Conservation (phyloP, 2,797 vertebrate genomes). For the Coranthus polyacanthus region DNA sequence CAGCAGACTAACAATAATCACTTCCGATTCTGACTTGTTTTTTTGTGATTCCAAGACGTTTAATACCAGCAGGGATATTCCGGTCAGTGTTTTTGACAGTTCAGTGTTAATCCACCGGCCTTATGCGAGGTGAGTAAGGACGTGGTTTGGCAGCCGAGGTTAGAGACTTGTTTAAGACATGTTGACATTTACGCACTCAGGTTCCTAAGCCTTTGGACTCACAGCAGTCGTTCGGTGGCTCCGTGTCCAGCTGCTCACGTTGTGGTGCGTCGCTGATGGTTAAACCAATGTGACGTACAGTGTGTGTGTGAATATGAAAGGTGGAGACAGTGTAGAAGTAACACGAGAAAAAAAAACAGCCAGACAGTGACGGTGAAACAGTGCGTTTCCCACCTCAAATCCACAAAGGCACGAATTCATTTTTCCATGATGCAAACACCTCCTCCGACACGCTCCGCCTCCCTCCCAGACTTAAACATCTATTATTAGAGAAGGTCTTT, state of each 20-base stretch:
- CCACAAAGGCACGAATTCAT: constrained; percentile 9
- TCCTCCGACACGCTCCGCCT: constrained; percentile 37
- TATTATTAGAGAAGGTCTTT: constrained; percentile 64
- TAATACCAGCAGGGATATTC: neutral
- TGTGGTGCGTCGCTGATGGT: constrained; percentile 19
- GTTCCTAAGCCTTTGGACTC: constrained; percentile 44
- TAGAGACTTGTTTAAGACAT: constrained; percentile 50
- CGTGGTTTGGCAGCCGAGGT: constrained; percentile 39
- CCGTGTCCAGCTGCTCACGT: constrained; percentile 48
- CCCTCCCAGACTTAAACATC: constrained; percentile 49
- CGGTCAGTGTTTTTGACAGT: constrained; percentile 7
- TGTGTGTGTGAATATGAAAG: constrained; percentile 6
- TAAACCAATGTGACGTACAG: constrained; percentile 25
- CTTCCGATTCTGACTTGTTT: too few relatives aligned
- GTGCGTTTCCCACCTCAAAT: neutral
- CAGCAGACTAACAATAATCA: too few relatives aligned
- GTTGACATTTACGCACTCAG: constrained; percentile 59
- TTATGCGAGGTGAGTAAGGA: constrained; percentile 39
- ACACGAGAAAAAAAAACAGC: constrained; percentile 7
- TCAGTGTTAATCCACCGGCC: constrained; percentile 30
- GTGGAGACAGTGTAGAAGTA: constrained; percentile 6
- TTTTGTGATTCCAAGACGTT: too few relatives aligned
- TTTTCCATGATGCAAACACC: constrained; percentile 57
- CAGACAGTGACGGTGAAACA: constrained; percentile 32
- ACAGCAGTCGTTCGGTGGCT: constrained; percentile 36